These are phyloP conservation scores for Uromys caudimaculatus DNA, from an alignment of 2,797 vertebrate genomes.

Conservation along the genomic window DNA sequence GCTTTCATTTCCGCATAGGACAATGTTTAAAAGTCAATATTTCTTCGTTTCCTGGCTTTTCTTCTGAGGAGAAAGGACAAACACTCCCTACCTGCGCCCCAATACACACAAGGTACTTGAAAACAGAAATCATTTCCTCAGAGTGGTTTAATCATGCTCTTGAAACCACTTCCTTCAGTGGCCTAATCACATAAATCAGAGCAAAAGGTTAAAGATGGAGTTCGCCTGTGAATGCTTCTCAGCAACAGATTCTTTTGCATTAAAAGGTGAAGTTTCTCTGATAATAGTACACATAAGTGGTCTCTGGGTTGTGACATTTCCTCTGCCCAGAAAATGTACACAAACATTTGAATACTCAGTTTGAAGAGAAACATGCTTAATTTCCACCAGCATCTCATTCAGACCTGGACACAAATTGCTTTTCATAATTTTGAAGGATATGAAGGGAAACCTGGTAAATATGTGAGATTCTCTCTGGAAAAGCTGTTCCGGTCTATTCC, in stretches of 20 bases:
- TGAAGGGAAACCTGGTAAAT: not conserved
- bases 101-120: constrained; percentile 81
- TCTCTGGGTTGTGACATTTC: constrained; percentile 49
- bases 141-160: constrained; percentile 86
- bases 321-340: not conserved
- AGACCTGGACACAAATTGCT: not conserved
- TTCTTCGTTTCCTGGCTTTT: constrained; percentile 74
- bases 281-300: constrained; percentile 46
- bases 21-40: constrained; percentile 74
- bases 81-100: constrained; percentile 64
- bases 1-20: constrained; percentile 59
- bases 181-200: constrained; percentile 88
- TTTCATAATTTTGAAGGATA: not conserved
- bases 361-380: not conserved
- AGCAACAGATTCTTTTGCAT: constrained; percentile 83
- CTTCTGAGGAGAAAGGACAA: constrained; percentile 84
- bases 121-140: constrained; percentile 84
- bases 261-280: constrained; percentile 79
- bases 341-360: not conserved
- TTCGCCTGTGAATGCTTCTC: constrained; percentile 80
- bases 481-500: not conserved
- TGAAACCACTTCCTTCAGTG: constrained; percentile 84
- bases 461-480: not conserved
- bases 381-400: constrained; percentile 6
- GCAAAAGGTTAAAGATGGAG: constrained; percentile 87